phyloP scores from a whole-genome alignment of 2,113 vertebrate genomes.

The Campylorhamphus procurvoides region DNA sequence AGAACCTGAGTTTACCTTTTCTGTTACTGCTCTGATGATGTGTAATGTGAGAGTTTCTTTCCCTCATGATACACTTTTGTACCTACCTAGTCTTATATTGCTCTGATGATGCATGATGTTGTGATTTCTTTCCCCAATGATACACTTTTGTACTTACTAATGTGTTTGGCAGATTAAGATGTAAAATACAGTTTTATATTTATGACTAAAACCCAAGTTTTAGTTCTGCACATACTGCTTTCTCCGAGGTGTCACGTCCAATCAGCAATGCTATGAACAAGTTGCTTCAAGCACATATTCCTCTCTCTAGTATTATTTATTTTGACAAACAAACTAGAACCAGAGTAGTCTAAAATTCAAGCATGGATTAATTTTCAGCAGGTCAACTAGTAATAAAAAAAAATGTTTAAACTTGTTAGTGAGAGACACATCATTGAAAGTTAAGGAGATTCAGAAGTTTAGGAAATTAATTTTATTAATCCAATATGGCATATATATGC shows the following conservation, averaged over 20 bases:
- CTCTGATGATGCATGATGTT: not conserved
- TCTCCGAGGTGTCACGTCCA: conserved; percentile 59
- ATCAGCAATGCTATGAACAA: conserved; percentile 39
- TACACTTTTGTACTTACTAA: not conserved
- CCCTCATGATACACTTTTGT: not conserved
- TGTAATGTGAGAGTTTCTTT: not conserved
- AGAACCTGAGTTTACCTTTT: not conserved
- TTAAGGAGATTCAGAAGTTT: conserved; percentile 66
- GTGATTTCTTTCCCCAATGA: not conserved
- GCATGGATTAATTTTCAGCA: conserved; percentile 57
- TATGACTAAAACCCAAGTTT: conserved; percentile 42
- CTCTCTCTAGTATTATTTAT: conserved; percentile 61
- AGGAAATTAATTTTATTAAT: conserved; percentile 73
- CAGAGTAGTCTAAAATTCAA: conserved; percentile 56
- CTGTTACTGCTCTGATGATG: not conserved
- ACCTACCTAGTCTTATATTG: not conserved
- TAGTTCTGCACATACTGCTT: conserved; percentile 28
- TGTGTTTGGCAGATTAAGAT: conserved; percentile 15
- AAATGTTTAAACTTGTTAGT: conserved; percentile 54
- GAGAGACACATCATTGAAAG: conserved; percentile 56
- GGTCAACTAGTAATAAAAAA: conserved; percentile 58
- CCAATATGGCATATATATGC: conserved; percentile 8
- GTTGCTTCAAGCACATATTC: conserved; percentile 60
- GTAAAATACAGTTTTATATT: conserved; percentile 54
- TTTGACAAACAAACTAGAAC: conserved; percentile 67